phyloP scores from a whole-genome alignment of 2,888 invertebrate genomes.

The Psylliodes chrysocephalus region DNA sequence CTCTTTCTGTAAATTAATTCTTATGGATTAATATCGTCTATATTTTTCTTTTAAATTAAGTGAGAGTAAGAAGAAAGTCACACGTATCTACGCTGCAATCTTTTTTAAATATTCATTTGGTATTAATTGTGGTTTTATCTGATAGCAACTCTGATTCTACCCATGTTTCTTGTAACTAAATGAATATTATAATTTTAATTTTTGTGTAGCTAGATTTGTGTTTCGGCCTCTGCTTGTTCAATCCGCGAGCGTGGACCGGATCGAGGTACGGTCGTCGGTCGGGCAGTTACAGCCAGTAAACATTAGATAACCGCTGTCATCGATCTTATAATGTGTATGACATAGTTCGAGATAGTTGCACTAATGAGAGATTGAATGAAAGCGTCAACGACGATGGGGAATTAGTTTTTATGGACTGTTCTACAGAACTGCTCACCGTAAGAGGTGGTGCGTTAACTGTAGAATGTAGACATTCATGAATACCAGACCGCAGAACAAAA shows the following conservation, averaged over 20 bases:
- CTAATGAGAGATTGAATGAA: slow-evolving; percentile 21
- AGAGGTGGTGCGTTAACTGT: too few species aligned
- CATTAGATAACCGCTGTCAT: slow-evolving; percentile 36
- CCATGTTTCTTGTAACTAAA: too few species aligned
- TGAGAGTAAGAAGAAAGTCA: too few species aligned
- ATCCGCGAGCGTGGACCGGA: neutral
- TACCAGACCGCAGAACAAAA: too few species aligned
- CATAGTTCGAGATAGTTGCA: slow-evolving; percentile 24
- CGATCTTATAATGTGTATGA: slow-evolving; percentile 35
- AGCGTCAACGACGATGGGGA: slow-evolving; percentile 4
- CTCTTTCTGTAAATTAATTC: too few species aligned
- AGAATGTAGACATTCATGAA: too few species aligned
- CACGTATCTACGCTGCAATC: too few species aligned
- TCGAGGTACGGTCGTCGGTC: neutral
- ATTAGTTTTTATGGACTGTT: slow-evolving; percentile 1
- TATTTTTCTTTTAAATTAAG: too few species aligned
- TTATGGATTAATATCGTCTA: too few species aligned
- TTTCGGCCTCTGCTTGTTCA: neutral
- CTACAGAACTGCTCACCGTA: neutral
- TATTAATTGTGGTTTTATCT: too few species aligned
- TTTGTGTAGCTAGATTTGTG: neutral
- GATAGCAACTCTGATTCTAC: too few species aligned
- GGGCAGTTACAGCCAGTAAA: neutral
- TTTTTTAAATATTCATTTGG: too few species aligned
- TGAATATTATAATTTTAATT: neutral